phyloP scores from a whole-genome alignment of 2,113 vertebrate genomes.

The Coptodon rendalli region DNA sequence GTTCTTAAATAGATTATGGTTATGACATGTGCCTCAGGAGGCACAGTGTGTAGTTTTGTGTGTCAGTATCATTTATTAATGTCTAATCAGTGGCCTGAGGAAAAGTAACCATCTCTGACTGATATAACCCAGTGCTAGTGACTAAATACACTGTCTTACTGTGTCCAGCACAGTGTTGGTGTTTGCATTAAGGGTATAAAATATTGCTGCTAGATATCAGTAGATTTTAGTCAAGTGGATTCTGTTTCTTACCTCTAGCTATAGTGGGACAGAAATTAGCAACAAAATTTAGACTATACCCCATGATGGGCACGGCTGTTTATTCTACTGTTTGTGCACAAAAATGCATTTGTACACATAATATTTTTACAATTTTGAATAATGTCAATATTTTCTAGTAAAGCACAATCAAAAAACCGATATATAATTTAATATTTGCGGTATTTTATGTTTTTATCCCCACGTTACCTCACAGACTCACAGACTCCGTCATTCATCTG shows the following conservation, averaged over 20 bases:
- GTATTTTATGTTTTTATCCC: not conserved
- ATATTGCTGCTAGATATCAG: not conserved
- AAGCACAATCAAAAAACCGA: not conserved
- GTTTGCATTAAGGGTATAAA: not conserved
- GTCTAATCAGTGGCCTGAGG: constrained; percentile 34
- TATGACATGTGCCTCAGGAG: constrained; percentile 2
- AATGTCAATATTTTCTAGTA: too few relatives aligned
- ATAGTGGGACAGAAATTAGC: too few relatives aligned
- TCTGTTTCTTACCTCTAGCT: not conserved
- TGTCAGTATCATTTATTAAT: not conserved
- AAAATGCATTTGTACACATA: too few relatives aligned
- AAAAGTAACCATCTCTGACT: constrained; percentile 20
- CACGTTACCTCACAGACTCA: not conserved
- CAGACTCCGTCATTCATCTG: not conserved
- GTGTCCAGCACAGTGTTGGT: not conserved
- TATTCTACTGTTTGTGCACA: too few relatives aligned
- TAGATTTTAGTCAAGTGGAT: not conserved
- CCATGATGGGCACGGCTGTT: too few relatives aligned
- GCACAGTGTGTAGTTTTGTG: not conserved
- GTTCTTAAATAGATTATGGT: constrained; percentile 52
- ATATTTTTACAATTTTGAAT: too few relatives aligned
- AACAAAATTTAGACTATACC: too few relatives aligned
- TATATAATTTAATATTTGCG: not conserved
- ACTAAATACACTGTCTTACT: not conserved
- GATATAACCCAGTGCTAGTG: not conserved